Evolutionary conservation across 1,140 invertebrate genomes (phyloP), one percentile per base, ranked within the genome.

Genomic region (Calliopsis andreniformis): DNA sequence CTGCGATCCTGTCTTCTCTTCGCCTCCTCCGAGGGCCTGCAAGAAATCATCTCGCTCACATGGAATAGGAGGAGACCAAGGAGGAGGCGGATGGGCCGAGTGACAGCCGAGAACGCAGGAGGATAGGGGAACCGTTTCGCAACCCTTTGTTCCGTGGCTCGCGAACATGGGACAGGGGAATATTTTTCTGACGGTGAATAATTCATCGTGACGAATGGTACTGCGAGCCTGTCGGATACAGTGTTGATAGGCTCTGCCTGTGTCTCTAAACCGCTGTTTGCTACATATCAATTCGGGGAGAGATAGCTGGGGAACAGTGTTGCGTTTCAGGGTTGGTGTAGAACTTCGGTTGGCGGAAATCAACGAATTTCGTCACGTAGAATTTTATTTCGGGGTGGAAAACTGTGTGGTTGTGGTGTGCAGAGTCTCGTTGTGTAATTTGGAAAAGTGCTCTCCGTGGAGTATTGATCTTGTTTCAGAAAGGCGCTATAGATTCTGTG

Each of bases 51-150:
- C 67, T 79, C 67, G 72, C 76, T 70, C 55, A 62, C 51, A 47
- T 8, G 76, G 63, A 66, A 81, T 72, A 78, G 69, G 78, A 81
- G 45, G 82, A 83, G 80, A 82, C 56, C 55, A 64, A 56, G 71
- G 72, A 63, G 76, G 53, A 73, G 28, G 76, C 55, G 30, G 10
- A 4, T 6, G 30, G 39, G 7, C 51, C n/a, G 42, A 20, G 10
- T 28, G 59, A 32, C 47, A 23, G 69, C 56, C n/a, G 70, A 78
- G 78, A 61, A 75, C 71, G 32, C 32, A 61, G 51, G n/a, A 16
- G 0, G 47, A 20, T 32, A 43, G 14, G 32, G 14, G 25, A 16
- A n/a, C n/a, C 35, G 45, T 62, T 55, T 55, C 47, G 20, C 67
- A 61, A 45, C 64, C 47, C 66, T 77, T 77, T 77, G 55, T 53